Evolutionary conservation across 1,140 invertebrate species (phyloP).

Genomic region (Grapholita molesta): DNA sequence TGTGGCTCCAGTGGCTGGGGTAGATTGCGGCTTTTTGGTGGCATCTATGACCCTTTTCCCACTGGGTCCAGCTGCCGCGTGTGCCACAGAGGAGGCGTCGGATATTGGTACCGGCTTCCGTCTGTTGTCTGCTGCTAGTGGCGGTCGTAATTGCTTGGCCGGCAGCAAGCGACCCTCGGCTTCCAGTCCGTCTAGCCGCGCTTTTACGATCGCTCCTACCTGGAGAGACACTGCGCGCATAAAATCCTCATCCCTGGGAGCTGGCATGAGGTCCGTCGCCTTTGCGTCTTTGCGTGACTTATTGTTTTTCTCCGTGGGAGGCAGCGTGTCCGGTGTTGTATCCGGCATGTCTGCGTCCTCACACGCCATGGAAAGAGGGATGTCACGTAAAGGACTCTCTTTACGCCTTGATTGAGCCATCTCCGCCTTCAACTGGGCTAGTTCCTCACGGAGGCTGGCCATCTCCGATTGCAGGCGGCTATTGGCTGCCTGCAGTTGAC

Average conservation of each 20-base stretch:
- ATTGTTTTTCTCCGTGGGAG: background rate
- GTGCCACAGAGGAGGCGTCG: background rate
- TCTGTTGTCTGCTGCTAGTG: background rate
- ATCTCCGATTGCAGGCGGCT: background rate
- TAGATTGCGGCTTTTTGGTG: background rate
- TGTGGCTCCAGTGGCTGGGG: background rate
- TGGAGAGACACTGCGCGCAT: background rate
- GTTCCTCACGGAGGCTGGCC: background rate
- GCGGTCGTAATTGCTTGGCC: background rate
- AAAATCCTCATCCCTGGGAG: background rate
- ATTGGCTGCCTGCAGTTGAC: constrained; percentile 18
- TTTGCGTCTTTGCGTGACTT: background rate
- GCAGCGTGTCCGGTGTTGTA: background rate
- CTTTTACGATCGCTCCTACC: background rate
- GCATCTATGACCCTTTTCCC: background rate
- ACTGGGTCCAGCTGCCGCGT: background rate
- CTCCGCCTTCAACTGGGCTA: background rate
- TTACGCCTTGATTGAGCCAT: background rate
- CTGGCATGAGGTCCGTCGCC: background rate
- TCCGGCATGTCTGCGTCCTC: background rate
- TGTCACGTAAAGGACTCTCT: background rate
- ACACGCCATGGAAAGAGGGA: background rate
- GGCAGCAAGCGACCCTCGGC: background rate
- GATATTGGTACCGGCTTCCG: background rate
- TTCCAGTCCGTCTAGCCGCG: background rate